These are phyloP conservation scores for Papilio polytes DNA, from an alignment of 1,140 invertebrate species.

Conservation along the genomic window DNA sequence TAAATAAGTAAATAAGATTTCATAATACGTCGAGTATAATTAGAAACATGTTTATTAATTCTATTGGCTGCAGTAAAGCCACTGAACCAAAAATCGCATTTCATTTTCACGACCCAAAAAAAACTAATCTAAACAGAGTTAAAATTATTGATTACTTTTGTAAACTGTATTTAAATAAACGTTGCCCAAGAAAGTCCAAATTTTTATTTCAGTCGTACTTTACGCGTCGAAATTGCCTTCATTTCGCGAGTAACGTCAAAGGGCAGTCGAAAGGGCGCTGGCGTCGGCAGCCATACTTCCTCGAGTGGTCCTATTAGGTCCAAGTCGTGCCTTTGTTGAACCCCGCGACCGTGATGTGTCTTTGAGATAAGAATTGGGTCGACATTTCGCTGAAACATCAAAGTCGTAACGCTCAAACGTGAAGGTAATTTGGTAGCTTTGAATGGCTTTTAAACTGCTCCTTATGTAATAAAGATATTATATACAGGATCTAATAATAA, in stretches of 20 bases:
- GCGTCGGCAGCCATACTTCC: constrained; percentile 57
- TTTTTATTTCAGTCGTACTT: constrained; percentile 38
- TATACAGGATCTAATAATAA: neutral
- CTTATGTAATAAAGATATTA: constrained; percentile 40
- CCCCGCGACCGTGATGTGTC: constrained; percentile 61
- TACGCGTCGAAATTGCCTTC: constrained; percentile 69
- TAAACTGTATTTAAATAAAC: constrained; percentile 31
- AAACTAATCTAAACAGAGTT: neutral
- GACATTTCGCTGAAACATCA: constrained; percentile 66
- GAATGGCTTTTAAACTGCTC: constrained; percentile 36
- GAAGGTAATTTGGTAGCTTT: constrained; percentile 47
- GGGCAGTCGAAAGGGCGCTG: constrained; percentile 56
- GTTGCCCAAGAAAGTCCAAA: constrained; percentile 21
- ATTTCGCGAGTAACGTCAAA: constrained; percentile 66
- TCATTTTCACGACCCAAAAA: neutral
- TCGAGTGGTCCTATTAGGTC: constrained; percentile 74
- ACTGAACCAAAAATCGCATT: neutral
- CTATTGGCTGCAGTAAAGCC: neutral
- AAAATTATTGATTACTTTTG: neutral
- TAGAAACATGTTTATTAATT: too few species aligned
- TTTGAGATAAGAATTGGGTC: constrained; percentile 78
- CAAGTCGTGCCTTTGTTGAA: constrained; percentile 71
- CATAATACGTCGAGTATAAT: neutral
- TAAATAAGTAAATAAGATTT: neutral
- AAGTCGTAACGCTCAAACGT: constrained; percentile 51